Base-by-base conservation (phyloP, 30 jellyfish, hydroid and myxozoan species). In the Aurelia sp. region DNA sequence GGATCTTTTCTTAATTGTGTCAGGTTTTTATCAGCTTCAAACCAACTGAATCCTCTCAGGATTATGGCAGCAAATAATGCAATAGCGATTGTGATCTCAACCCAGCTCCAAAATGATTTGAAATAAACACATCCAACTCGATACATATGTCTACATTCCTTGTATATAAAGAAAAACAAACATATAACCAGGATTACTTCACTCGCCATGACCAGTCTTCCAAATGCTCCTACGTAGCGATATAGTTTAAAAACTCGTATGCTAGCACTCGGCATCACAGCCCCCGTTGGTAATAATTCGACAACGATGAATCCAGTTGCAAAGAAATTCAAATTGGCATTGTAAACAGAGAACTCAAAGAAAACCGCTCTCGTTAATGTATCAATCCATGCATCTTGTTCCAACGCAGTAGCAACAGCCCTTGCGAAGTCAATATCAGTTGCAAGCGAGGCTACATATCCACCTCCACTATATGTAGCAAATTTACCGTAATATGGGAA, bases 321-420 rank as follows among this genome's bases (percentile, higher is more conserved):
- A 40, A 90, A 80, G 62, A 77, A 78, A 52, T 84, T 90, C 76
- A 82, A 15, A 69, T 86, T 80, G 1, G 90, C 97, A 53, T 89
- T 89, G 86, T 89, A 78, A 58, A 90, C 96, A 11, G 96, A 61
- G 48, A 90, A 82, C 67, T 90, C 97, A 44, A 84, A 79, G 70
- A 90, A 90, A 57, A 90, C 89, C 8, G 97, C 97, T 47, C 97
- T 55, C 40, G 97, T 90, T n/a, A 62, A 76, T 17, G 74, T 40
- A 53, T 85, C 95, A 13, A 90, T 48, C 97, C 97, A 90, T 17
- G 86, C 18, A 60, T 83, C 82, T 40, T 66, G 78, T n/a, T 84
- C 91, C 19, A 90, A 80, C 18, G 90, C 90, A 51, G 67, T 84
- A 23, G 79, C 79, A 35, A 80, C 78, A 21, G 91, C 82, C 58